A percentile compares a stretch with the other conserved stretches of the same genome.
Evolutionary conservation across 2,888 invertebrate species (phyloP).

Genomic region (Dendrolimus houi): DNA sequence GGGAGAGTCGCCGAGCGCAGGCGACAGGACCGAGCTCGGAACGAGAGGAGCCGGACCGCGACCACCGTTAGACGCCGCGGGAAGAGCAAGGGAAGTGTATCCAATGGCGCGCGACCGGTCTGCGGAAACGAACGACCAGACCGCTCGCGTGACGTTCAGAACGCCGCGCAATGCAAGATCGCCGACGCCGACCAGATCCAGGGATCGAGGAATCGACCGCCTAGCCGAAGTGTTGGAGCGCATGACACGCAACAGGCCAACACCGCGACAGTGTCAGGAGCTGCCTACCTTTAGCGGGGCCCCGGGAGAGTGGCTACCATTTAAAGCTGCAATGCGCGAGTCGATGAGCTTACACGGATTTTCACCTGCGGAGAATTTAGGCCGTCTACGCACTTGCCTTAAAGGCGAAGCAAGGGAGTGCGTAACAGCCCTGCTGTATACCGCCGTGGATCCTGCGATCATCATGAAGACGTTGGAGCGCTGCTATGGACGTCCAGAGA

Average conservation of each 20-base stretch:
- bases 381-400: constrained; percentile 7
- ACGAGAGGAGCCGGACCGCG: not conserved
- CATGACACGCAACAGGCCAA: not conserved
- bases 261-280: not conserved
- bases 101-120: not conserved
- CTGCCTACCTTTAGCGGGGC: not conserved
- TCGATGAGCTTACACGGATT: not conserved
- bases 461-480: constrained; percentile 15
- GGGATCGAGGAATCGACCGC: not conserved
- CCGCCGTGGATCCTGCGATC: constrained; percentile 7
- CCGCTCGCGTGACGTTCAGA: not conserved
- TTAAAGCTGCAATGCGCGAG: not conserved
- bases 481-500: constrained; percentile 15
- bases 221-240: not conserved
- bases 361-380: constrained; percentile 8
- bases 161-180: not conserved
- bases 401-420: constrained; percentile 9
- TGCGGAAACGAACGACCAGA: not conserved
- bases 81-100: not conserved
- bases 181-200: not conserved
- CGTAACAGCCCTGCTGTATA: constrained; percentile 7
- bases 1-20: too few species aligned
- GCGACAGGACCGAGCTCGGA: too few species aligned
- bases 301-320: not conserved
- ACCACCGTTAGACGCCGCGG: not conserved